Percentiles rank a stretch among this genome's conserved stretches.
phyloP scores from a whole-genome alignment of 2,888 invertebrate species.

The Agelastica alni region DNA sequence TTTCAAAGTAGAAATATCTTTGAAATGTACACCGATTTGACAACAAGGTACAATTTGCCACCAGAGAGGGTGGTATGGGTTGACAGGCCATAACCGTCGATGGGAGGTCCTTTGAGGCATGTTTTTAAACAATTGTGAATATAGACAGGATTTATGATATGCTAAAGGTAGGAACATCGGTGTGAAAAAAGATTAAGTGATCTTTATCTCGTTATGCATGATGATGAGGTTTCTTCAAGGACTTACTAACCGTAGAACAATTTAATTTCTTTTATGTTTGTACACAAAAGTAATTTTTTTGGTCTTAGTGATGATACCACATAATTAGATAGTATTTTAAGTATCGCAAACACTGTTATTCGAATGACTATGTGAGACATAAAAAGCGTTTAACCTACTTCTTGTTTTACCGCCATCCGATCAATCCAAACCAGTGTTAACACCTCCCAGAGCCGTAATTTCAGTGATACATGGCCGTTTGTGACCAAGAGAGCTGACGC shows the following conservation, averaged over 20 bases:
- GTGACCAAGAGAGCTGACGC: conserved; percentile 53
- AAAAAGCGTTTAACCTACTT: too few species aligned
- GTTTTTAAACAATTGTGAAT: conserved; percentile 50
- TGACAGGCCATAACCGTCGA: conserved; percentile 39
- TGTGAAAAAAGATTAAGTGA: conserved; percentile 31
- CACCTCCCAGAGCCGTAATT: conserved; percentile 25
- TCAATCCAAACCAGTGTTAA: too few species aligned
- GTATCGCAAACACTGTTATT: too few species aligned
- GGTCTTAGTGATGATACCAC: too few species aligned
- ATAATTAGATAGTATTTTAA: too few species aligned
- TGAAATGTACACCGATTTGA: conserved; percentile 1
- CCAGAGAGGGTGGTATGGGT: conserved; percentile 36
- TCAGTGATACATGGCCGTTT: conserved; percentile 37
- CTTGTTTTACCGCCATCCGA: too few species aligned
- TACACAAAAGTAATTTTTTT: too few species aligned
- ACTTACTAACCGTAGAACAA: conserved; percentile 5
- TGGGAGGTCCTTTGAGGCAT: conserved; percentile 52
- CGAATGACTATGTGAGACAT: too few species aligned
- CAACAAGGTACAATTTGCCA: conserved; percentile 8
- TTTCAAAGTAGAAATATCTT: background rate
- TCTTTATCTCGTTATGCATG: conserved; percentile 27
- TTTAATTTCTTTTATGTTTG: too few species aligned
- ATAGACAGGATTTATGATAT: conserved; percentile 38
- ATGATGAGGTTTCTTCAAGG: conserved; percentile 10
- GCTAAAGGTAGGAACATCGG: conserved; percentile 30